Base-by-base conservation (phyloP, 2,888 invertebrate genomes). In the Plusia festucae region DNA sequence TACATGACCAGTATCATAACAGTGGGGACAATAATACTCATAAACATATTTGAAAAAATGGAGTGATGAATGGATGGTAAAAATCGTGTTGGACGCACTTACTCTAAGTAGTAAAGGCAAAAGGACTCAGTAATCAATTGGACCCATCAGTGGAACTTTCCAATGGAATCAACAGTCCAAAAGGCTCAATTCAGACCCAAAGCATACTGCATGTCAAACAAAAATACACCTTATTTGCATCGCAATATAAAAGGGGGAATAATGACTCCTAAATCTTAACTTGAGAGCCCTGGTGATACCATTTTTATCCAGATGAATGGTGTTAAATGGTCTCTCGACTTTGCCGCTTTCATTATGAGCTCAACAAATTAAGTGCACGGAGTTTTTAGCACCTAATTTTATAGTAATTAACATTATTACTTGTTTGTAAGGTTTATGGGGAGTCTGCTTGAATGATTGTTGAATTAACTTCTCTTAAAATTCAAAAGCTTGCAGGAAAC, bases 271-370 rank as follows among this genome's bases (percentile, higher is more conserved):
- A 60, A 63, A 63, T 58, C 58, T 51, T 30, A 59, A 59, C 27
- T 44, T 20, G 51, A 67, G 22, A n/a, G 49, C 20, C 18, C n/a
- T 30, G 34, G 57, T 56, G 18, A 52, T 64, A 46, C 24, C 3
- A 58, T 60, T 57, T 54, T 64, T 59, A 64, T 61, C 56, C 58
- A 68, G 75, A 58, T 76, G 69, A 81, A 78, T 68, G 72, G 68
- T 74, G 76, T 18, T 65, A 73, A 79, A 73, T 68, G 82, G 80
- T 77, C 78, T 77, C 77, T 79, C 73, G 60, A 70, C 70, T 71
- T 46, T 27, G 6, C 58, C 65, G 53, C 66, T 58, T 73, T 82
- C 76, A 80, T 82, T 83, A 79, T 57, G 73, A 65, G 60, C 72
- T 77, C 54, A 53, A 34, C 22, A 55, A 63, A 70, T 73, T 73